Evolutionary conservation across 2,113 vertebrate species (phyloP).

Genomic region (Hypanus sabinus): DNA sequence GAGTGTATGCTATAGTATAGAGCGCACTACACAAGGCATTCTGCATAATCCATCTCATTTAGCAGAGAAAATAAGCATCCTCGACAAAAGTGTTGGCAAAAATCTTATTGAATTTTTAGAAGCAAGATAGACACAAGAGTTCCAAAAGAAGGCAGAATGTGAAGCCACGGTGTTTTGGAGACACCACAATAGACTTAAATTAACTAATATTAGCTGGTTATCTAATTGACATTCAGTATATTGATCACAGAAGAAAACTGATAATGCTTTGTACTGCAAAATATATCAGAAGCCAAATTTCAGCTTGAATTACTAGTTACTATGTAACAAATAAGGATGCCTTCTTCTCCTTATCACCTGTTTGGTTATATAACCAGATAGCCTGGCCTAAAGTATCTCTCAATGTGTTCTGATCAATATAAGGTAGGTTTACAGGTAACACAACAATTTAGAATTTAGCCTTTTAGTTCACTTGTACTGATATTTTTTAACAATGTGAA

Average conservation of each 20-base stretch:
- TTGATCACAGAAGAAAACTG: not conserved
- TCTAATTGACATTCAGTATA: not conserved
- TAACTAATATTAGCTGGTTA: not conserved
- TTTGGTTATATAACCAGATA: not conserved
- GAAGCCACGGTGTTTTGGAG: not conserved
- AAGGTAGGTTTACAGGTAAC: not conserved
- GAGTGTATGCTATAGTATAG: no score
- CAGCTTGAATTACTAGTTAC: not conserved
- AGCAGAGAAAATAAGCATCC: not conserved
- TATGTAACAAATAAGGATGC: not conserved
- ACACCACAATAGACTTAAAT: not conserved
- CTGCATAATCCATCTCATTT: not conserved
- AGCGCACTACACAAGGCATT: not conserved
- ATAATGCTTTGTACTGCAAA: not conserved
- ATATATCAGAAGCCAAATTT: not conserved
- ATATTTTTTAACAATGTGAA: not conserved
- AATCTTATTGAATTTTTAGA: not conserved
- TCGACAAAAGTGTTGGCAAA: not conserved
- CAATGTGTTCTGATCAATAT: not conserved
- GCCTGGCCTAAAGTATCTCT: not conserved
- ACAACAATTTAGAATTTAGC: not conserved
- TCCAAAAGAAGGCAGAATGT: not conserved
- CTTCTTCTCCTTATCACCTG: not conserved
- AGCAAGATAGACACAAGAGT: not conserved
- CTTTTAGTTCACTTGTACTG: not conserved